Percentiles rank a stretch among this genome's conserved stretches.
Evolutionary conservation across 2,888 invertebrate species (phyloP).

Genomic region (Oegoconia quadripuncta): DNA sequence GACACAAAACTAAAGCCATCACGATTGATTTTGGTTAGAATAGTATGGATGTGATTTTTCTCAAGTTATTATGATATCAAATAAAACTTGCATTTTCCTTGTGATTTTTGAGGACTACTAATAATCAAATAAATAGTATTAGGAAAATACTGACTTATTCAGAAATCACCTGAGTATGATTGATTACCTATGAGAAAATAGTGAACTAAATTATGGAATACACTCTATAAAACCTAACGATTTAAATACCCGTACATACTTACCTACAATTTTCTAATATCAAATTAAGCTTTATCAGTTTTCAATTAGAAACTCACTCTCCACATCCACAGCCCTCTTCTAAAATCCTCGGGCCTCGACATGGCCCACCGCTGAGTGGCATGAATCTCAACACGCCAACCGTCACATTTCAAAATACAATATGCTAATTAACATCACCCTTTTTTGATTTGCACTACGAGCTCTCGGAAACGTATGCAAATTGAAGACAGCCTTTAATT

Average conservation of each 20-base stretch:
- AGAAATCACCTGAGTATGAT: too few relatives aligned
- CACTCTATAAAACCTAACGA: too few relatives aligned
- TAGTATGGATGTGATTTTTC: conserved; percentile 49
- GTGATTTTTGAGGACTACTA: too few relatives aligned
- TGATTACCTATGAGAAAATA: too few relatives aligned
- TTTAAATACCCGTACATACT: too few relatives aligned
- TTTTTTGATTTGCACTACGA: conserved; percentile 68
- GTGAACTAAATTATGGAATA: too few relatives aligned
- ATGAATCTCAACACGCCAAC: conserved; percentile 65
- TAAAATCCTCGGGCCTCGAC: conserved; percentile 52
- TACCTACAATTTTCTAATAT: too few relatives aligned
- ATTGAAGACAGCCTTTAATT: conserved; percentile 72
- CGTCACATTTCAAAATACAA: conserved; percentile 77
- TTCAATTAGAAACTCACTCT: too few relatives aligned
- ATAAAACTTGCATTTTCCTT: not conserved
- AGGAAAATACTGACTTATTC: not conserved
- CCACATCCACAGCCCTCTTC: conserved; percentile 48
- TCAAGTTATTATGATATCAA: not conserved
- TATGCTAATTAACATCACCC: conserved; percentile 74
- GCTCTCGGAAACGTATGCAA: conserved; percentile 75
- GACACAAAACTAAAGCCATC: conserved; percentile 74
- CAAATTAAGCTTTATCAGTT: too few relatives aligned
- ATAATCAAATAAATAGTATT: too few relatives aligned
- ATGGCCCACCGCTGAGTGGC: conserved; percentile 69
- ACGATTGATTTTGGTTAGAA: conserved; percentile 57